Evolutionary conservation across 2,888 invertebrate species (phyloP).

Genomic region (Drepanosiphum platanoidis): DNA sequence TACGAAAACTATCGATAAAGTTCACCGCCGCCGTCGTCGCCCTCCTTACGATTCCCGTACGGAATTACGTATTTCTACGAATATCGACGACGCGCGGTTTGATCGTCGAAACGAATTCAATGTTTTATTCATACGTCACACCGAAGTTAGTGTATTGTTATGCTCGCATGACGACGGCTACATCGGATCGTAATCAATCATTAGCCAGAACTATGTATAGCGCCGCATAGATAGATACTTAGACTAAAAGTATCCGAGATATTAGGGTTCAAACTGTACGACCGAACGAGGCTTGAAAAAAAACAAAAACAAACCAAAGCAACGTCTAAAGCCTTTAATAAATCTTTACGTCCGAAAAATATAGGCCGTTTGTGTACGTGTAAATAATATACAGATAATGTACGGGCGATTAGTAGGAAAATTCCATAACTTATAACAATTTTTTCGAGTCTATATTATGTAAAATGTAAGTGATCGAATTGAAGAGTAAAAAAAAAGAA

Average conservation of each 20-base stretch:
- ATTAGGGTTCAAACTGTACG: slow-evolving; percentile 28
- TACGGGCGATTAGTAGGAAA: slow-evolving; percentile 12
- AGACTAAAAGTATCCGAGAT: slow-evolving; percentile 3
- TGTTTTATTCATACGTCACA: too few relatives aligned
- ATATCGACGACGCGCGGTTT: too few relatives aligned
- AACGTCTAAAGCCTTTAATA: slow-evolving; percentile 44
- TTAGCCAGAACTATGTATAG: neutral
- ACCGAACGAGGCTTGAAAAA: slow-evolving; percentile 27
- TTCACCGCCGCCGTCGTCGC: too few relatives aligned
- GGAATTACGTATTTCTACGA: too few relatives aligned
- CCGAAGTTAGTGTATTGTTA: too few relatives aligned
- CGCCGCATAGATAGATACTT: neutral
- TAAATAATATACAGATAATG: neutral
- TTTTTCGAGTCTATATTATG: neutral
- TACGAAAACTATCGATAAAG: too few relatives aligned
- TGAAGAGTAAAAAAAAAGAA: neutral
- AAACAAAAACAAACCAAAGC: too few relatives aligned
- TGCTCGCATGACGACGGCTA: too few relatives aligned
- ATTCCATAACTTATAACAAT: slow-evolving; percentile 21
- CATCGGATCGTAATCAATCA: neutral
- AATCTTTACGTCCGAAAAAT: slow-evolving; percentile 43
- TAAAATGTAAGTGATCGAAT: slow-evolving; percentile 6
- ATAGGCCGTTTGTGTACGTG: neutral
- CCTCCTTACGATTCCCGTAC: too few relatives aligned
- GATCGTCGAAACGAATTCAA: too few relatives aligned